A percentile compares a stretch with the other conserved stretches of the same genome.
Evolutionary conservation across 2,797 vertebrate genomes (phyloP).

Genomic region (Crenichthys baileyi): DNA sequence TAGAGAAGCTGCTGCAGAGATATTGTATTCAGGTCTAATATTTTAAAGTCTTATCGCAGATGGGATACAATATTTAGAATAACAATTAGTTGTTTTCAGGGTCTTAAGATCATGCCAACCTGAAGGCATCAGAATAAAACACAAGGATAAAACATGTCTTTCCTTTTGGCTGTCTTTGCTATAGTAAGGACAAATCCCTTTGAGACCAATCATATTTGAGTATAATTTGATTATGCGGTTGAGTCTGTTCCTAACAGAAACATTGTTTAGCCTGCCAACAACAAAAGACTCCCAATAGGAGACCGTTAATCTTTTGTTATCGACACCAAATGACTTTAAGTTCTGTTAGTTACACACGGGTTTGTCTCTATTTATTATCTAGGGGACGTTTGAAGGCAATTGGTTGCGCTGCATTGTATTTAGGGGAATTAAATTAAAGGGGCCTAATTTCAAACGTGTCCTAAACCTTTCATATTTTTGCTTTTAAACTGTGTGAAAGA

Average conservation of each 20-base stretch:
- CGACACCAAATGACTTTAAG: too few species aligned
- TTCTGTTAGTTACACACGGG: too few species aligned
- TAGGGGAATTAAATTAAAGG: neutral
- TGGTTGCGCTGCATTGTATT: neutral
- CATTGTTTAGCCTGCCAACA: too few species aligned
- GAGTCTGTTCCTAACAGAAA: neutral
- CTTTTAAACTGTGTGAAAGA: neutral
- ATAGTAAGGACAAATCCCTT: too few species aligned
- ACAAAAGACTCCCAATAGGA: too few species aligned
- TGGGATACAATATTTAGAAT: neutral
- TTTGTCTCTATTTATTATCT: too few species aligned
- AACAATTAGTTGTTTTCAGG: neutral
- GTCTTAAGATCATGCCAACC: neutral
- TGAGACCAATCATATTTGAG: neutral
- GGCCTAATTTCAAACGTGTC: too few species aligned
- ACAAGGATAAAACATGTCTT: neutral
- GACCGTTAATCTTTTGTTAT: too few species aligned
- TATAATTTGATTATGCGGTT: neutral
- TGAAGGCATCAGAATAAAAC: neutral
- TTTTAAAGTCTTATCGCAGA: neutral
- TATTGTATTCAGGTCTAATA: neutral
- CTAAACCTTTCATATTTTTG: neutral
- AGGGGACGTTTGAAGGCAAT: too few species aligned
- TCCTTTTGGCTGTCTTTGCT: neutral
- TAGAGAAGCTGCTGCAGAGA: neutral